Base-by-base conservation (phyloP, 2,113 vertebrate species). In the Hippocampus comes region DNA sequence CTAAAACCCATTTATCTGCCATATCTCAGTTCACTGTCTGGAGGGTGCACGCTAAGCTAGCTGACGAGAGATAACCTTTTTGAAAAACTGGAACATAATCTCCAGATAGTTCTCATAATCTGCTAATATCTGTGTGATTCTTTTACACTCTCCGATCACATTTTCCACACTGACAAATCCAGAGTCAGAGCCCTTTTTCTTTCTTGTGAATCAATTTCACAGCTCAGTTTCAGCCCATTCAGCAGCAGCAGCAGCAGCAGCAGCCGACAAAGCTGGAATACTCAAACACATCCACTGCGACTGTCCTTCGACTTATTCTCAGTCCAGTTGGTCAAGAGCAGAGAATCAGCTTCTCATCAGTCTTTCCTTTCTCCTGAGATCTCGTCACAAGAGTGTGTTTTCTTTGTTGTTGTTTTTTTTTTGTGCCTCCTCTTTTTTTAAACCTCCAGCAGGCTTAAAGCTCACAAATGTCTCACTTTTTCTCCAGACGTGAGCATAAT, bases 31-130 rank as follows among this genome's bases (percentile, higher is more conserved):
- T 21, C 72, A 72, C 70, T 75, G 63, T 74, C 63, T 51, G 46
- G 71, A 71, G 74, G 53, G 75, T 75, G 71, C 72, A 61, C 69
- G 2, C 60, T 73, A 46, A 70, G 80, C 46, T 34, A 21, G 55
- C 27, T 77, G 75, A 79, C 78, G 75, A 73, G 75, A 66, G 83
- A 85, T 79, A 82, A 87, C 81, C 75, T 83, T 80, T 85, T 65
- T 67, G 72, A 80, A 79, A 73, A 67, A 53, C 72, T 71, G 41
- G 79, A 61, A 72, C 67, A 60, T 49, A 65, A 79, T 73, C 73
- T 49, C 53, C 71, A 21, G 67, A 67, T 63, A 70, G 30, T 49
- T 61, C 74, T 63, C 41, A 57, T 14, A 21, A 51, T 48, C 48
- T 68, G 34, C 49, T 61, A 70, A 41, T 64, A 60, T 70, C n/a